A percentile compares a stretch with the other conserved stretches of the same genome.
Evolutionary conservation across 2,888 invertebrate genomes (phyloP).

Genomic region (Apodemia duryi): DNA sequence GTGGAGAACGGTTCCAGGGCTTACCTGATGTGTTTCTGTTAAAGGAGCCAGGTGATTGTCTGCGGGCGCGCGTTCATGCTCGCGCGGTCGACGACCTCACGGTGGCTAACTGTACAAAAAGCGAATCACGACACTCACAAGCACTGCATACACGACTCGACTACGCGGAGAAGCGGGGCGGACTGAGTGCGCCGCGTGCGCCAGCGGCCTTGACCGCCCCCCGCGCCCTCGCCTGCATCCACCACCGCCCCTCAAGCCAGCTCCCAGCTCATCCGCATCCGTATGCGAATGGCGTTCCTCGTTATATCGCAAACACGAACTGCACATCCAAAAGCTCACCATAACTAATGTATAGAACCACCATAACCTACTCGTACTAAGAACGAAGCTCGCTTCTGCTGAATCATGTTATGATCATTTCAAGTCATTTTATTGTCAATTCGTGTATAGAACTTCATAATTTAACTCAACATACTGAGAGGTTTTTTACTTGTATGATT

Average conservation of each 20-base stretch:
- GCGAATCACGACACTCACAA: constrained; percentile 37
- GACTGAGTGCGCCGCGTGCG: constrained; percentile 41
- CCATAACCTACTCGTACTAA: too few species aligned
- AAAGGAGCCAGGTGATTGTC: constrained; percentile 39
- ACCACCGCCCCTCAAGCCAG: background rate
- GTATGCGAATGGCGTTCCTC: background rate
- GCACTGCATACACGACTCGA: constrained; percentile 32
- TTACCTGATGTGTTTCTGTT: constrained; percentile 51
- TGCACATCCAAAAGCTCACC: background rate
- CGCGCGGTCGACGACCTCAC: constrained; percentile 68
- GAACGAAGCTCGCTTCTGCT: too few species aligned
- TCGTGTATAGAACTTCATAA: too few species aligned
- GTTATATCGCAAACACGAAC: background rate
- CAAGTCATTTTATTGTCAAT: too few species aligned
- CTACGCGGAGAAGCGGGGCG: constrained; percentile 32
- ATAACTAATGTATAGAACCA: too few species aligned
- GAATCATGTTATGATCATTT: too few species aligned
- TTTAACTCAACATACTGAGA: too few species aligned
- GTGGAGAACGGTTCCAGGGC: constrained; percentile 26
- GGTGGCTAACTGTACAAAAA: constrained; percentile 49
- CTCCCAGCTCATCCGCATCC: constrained; percentile 17
- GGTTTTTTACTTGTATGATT: too few species aligned
- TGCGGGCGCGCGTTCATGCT: constrained; percentile 59
- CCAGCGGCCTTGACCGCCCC: constrained; percentile 65
- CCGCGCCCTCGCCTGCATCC: constrained; percentile 23